Conservation (phyloP, 2,797 vertebrate species). For the Psittacula derbiana region DNA sequence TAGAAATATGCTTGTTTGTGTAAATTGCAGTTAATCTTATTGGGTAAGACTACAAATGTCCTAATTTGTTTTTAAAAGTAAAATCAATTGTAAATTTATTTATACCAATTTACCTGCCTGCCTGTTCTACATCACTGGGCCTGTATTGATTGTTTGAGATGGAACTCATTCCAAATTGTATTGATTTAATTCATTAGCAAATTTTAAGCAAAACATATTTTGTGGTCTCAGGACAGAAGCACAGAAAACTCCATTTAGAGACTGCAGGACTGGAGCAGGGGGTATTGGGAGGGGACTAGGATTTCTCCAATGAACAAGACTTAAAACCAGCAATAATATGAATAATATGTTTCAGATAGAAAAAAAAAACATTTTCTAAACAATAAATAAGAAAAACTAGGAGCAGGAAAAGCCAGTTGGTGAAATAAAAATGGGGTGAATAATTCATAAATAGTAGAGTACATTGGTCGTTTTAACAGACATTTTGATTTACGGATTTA, state of each 20-base stretch:
- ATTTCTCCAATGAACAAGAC: neutral
- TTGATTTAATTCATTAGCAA: slow-evolving; percentile 69
- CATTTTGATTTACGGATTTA: slow-evolving; percentile 69
- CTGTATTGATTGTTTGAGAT: slow-evolving; percentile 64
- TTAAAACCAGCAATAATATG: neutral
- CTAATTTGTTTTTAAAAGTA: slow-evolving; percentile 76
- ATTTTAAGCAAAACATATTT: slow-evolving; percentile 47
- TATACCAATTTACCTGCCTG: slow-evolving; percentile 70
- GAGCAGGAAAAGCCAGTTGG: neutral
- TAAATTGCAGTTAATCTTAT: slow-evolving; percentile 34
- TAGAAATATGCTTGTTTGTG: neutral
- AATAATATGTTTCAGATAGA: slow-evolving; percentile 1
- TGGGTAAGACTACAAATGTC: slow-evolving; percentile 49
- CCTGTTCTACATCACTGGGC: slow-evolving; percentile 69
- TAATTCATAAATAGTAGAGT: slow-evolving; percentile 63
- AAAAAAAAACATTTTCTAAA: neutral
- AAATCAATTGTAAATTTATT: slow-evolving; percentile 80
- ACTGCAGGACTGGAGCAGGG: neutral
- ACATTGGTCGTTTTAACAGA: slow-evolving; percentile 61
- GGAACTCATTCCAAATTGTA: slow-evolving; percentile 49
- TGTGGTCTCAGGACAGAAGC: slow-evolving; percentile 25
- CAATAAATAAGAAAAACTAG: neutral
- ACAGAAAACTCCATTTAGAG: slow-evolving; percentile 17
- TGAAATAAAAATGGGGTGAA: slow-evolving; percentile 52
- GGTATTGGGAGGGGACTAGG: neutral